Evolutionary conservation across 2,797 vertebrate genomes (phyloP), one percentile per base, ranked within the genome.

Genomic region (Lacerta bilineata): DNA sequence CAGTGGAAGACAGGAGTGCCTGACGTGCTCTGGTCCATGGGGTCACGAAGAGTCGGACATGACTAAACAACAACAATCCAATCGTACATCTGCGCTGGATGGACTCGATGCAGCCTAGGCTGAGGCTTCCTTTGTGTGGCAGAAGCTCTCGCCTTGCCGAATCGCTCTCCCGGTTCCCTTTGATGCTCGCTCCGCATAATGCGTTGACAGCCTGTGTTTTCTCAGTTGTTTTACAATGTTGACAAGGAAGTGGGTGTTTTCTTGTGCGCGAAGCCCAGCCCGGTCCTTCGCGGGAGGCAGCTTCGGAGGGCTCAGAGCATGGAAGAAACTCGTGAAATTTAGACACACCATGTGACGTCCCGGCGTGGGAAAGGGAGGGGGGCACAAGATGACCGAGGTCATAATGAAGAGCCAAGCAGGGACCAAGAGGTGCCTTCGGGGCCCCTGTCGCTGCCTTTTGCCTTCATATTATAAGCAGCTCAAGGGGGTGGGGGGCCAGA

Each of bases 201-300:
- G 64, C 87, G 75, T 71, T 80, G 92, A 64, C 83, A 83, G 71
- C 3, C 41, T 90, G 87, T 80, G 74, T 78, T 81, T 74, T 81
- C 43, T 43, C 79, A 87, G 80, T 61, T 77, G 43, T 0, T 87
- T 87, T 74, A 74, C 13, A 17, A 39, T 69, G 50, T 25, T 72
- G 68, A 81, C 25, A 20, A 15, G 50, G 36, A 23, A 80, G 17
- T 23, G 9, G 13, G 50, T 8, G 7, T 64, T 64, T 64, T 39
- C 39, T 55, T 9, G 50, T 36, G 36, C 9, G 39, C 20, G 2
- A 43, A 75, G 8, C 36, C 20, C 74, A 10, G 18, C 9, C 3
- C 11, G 33, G 3, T 41, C 17, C n/a, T 50, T 27, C 23, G 69
- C 10, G 25, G 59, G 33, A 27, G 15, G 59, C 50, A 80, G 11